A percentile compares a stretch with the other conserved stretches of the same genome.
Conservation (phyloP, 2,888 invertebrate genomes). For the Mycalesis mineus region DNA sequence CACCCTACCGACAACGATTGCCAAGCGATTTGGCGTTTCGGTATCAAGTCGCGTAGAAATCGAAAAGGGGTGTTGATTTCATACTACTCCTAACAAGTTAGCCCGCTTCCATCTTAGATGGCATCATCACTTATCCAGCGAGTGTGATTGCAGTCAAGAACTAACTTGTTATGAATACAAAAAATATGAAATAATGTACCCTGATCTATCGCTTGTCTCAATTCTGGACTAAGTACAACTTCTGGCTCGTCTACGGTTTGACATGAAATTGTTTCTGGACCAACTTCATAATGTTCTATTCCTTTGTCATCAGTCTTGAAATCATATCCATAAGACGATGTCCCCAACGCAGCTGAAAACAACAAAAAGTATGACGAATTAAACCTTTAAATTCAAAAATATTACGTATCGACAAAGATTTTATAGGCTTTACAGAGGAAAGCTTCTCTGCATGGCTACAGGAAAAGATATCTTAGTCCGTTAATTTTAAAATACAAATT, state of each 20-base stretch:
- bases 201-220: constrained; percentile 36
- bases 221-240: constrained; percentile 36
- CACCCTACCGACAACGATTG: too few species aligned
- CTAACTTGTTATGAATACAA: too few species aligned
- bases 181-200: constrained; percentile 40
- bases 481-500: too few species aligned
- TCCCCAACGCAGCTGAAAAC: constrained; percentile 45
- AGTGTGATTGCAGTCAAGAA: too few species aligned
- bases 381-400: not conserved
- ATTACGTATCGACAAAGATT: not conserved
- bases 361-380: not conserved
- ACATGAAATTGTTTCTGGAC: constrained; percentile 55
- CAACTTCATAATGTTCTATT: constrained; percentile 52
- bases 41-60: too few species aligned
- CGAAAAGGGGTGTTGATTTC: too few species aligned
- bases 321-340: constrained; percentile 50
- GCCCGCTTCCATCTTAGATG: too few species aligned
- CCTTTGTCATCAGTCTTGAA: constrained; percentile 43
- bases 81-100: too few species aligned
- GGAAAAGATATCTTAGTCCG: too few species aligned
- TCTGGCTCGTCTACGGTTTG: constrained; percentile 43
- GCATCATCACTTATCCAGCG: too few species aligned
- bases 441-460: too few species aligned
- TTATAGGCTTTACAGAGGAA: not conserved
- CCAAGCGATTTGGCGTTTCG: too few species aligned